These are phyloP conservation scores for Graphium colonna DNA, from an alignment of 2,888 invertebrate genomes.

Conservation along the genomic window DNA sequence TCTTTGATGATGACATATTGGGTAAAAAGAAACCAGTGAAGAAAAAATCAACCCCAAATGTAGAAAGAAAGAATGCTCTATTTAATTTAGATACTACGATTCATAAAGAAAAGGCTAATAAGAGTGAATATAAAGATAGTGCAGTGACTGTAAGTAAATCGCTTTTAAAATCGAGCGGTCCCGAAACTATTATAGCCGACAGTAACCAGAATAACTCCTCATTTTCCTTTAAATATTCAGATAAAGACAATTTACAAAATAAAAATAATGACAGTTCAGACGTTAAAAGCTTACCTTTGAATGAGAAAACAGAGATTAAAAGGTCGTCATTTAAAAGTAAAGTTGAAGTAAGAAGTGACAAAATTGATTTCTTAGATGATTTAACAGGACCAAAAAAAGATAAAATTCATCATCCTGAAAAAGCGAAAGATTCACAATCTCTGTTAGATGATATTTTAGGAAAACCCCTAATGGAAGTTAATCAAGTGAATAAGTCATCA, in stretches of 20 bases:
- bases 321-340: conserved; percentile 57
- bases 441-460: conserved; percentile 79
- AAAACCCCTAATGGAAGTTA: conserved; percentile 53
- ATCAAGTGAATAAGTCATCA: conserved; percentile 38
- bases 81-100: conserved; percentile 56
- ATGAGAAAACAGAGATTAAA: conserved; percentile 32
- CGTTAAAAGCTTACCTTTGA: conserved; percentile 1
- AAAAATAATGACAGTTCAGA: conserved; percentile 33
- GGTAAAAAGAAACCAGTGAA: conserved; percentile 64
- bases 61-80: conserved; percentile 59
- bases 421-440: conserved; percentile 67
- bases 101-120: conserved; percentile 31
- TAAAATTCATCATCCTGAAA: conserved; percentile 46
- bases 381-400: conserved; percentile 45
- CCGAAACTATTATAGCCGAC: conserved; percentile 2
- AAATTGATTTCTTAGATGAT: conserved; percentile 54
- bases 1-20: conserved; percentile 82
- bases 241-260: conserved; percentile 29
- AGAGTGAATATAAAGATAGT: conserved; percentile 35
- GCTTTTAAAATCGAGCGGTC: conserved; percentile 39
- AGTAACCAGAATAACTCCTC: conserved; percentile 2
- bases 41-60: conserved; percentile 44
- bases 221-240: conserved; percentile 35
- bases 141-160: conserved; percentile 40
- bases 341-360: conserved; percentile 46